Evolutionary conservation across 2,888 invertebrate genomes (phyloP).

Genomic region (Mesorhabditis sp.): DNA sequence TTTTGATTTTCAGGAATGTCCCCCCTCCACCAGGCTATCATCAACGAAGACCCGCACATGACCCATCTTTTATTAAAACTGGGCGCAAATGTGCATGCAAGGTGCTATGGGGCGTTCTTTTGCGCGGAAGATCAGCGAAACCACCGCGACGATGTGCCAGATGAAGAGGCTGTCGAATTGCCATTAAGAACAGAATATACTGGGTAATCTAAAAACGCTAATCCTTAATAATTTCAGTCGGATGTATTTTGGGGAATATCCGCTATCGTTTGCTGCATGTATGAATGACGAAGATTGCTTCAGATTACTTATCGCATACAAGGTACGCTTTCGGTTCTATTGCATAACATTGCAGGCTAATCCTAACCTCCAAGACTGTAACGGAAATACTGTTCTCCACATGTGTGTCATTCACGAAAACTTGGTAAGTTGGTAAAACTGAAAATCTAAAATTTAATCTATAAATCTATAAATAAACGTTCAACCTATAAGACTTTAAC

Average conservation of each 20-base stretch:
- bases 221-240: constrained; percentile 66
- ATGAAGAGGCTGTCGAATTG: constrained; percentile 84
- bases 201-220: constrained; percentile 65
- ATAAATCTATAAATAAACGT: neutral
- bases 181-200: constrained; percentile 78
- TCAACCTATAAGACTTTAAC: too few relatives aligned
- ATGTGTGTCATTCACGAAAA: constrained; percentile 92
- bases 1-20: constrained; percentile 34
- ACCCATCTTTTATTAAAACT: constrained; percentile 87
- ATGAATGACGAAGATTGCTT: constrained; percentile 89
- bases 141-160: constrained; percentile 76
- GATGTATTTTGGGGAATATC: constrained; percentile 98
- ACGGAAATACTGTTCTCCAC: constrained; percentile 92
- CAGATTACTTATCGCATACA: constrained; percentile 77
- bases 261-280: constrained; percentile 89
- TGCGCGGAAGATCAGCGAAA: constrained; percentile 78
- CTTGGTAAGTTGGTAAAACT: constrained; percentile 64
- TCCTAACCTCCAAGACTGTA: constrained; percentile 88
- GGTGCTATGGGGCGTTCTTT: constrained; percentile 86
- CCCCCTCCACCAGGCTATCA: constrained; percentile 85
- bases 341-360: constrained; percentile 73
- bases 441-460: neutral
- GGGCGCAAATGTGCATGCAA: constrained; percentile 77
- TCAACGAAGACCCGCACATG: constrained; percentile 95
- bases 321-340: constrained; percentile 11